Conservation (phyloP, 2,888 invertebrate species). For the Idaea straminata region DNA sequence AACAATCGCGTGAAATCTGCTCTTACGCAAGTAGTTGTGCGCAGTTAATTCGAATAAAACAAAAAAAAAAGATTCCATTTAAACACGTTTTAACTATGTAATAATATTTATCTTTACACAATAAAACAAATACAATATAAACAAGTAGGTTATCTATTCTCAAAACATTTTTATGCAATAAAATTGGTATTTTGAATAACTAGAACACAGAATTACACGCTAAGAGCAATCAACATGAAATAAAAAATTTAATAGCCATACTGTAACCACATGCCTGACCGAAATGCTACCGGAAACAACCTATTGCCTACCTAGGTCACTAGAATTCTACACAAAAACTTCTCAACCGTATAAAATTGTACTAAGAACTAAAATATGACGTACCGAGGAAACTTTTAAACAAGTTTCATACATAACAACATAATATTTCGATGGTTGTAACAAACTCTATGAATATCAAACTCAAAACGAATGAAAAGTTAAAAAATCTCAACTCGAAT, state of each 20-base stretch:
- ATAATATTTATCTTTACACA: background rate
- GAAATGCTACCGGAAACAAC: background rate
- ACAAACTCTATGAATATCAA: too few species aligned
- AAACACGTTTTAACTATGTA: too few species aligned
- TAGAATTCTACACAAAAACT: background rate
- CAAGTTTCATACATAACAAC: too few species aligned
- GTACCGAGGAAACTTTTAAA: background rate
- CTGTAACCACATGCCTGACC: background rate
- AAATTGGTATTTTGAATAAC: background rate
- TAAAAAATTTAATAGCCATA: background rate
- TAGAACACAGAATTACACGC: background rate
- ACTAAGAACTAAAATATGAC: background rate
- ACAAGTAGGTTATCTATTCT: background rate
- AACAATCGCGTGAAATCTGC: too few species aligned
- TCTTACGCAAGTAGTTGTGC: too few species aligned
- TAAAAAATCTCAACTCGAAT: too few species aligned
- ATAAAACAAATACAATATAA: background rate
- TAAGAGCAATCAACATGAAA: background rate
- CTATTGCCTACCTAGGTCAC: background rate
- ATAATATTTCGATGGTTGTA: too few species aligned
- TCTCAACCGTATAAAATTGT: background rate
- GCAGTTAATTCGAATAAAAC: too few species aligned
- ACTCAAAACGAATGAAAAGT: too few species aligned
- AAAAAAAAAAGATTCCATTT: too few species aligned
- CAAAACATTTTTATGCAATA: background rate